Evolutionary conservation across 2,888 invertebrate genomes (phyloP), one percentile per base, ranked within the genome.

Genomic region (Callimorpha dominula): DNA sequence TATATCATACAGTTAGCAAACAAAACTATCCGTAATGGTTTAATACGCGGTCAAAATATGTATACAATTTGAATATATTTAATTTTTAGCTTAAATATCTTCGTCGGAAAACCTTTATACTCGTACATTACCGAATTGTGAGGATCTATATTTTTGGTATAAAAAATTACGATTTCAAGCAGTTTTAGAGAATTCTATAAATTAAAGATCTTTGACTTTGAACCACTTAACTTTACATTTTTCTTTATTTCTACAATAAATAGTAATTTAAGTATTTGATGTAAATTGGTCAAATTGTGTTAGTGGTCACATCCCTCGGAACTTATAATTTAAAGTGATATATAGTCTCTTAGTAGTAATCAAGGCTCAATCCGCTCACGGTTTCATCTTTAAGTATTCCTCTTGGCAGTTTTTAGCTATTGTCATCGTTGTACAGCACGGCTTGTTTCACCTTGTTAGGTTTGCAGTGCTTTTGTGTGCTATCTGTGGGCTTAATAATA

Each of bases 321-420:
- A 46, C 43, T 46, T 46, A 6, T 46, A 9, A 9, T 46, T 62
- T 87, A 88, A 80, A 86, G 85, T 86, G 81, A 46, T 8, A 46
- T 31, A 31, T 80, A 84, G 86, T 85, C 83, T 68, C 60, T 68
- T 69, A 57, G 42, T 68, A 4, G 12, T 66, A 74, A 76, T 74
- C 73, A 78, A 71, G 74, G 67, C 66, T 74, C 74, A 78, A 74
- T 74, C 69, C 71, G 43, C 42, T 74, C 73, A 72, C 68, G 71
- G 75, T 76, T 74, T 72, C 65, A 42, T 62, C 70, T 54, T 65
- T 43, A 64, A 72, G 72, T 71, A 68, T 77, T 75, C 40, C 68
- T 68, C 69, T 80, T 77, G 75, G 75, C 40, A 68, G 76, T 68
- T 46, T 17, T 71, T 68, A 71, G 75, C 62, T 74, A 78, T 76